Base-by-base conservation (phyloP, 2,888 invertebrate genomes). In the Maniola hyperantus region DNA sequence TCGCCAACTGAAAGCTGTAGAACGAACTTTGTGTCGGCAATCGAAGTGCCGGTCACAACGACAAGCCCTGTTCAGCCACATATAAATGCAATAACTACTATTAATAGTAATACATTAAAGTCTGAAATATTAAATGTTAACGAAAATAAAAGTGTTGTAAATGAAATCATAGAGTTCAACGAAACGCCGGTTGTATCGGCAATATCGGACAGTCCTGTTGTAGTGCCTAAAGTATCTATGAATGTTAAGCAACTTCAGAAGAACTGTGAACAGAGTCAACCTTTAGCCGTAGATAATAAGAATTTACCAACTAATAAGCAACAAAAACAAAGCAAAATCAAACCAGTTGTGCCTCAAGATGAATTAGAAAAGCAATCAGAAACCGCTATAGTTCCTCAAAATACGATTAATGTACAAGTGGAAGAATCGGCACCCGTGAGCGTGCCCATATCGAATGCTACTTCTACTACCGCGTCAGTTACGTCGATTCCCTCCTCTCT, bases 121-220 rank as follows among this genome's bases (percentile, higher is more conserved):
- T 87, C 91, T 85, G 91, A 91, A 72, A 81, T 85, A 81, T 81
- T 89, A 83, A 82, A 80, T 83, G 77, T 84, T 81, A 89, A 86
- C 74, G 90, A 91, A 82, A 88, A 74, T 84, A 89, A 87, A 83
- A 81, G 72, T 79, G 78, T 86, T 81, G 89, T 83, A 77, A 73
- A 82, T 77, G 89, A 91, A 80, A 79, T 81, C 82, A 84, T 82
- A 79, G 85, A 87, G 77, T 74, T 82, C 71, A 84, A 77, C 74
- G 91, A 91, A 77, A 94, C 95, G 36, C 95, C 95, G 54, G 93
- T 95, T 72, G 95, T 95, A 65, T 95, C 95, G 71, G 95, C 95
- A 71, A 95, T 94, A 88, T 94, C 95, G 66, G 95, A 95, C 79
- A 94, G 94, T 76, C 95, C 94, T 77, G 94, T 94, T 83, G 93